These are phyloP conservation scores for Aplidium turbinatum DNA, from an alignment of 23 tunicate species.

Conservation along the genomic window DNA sequence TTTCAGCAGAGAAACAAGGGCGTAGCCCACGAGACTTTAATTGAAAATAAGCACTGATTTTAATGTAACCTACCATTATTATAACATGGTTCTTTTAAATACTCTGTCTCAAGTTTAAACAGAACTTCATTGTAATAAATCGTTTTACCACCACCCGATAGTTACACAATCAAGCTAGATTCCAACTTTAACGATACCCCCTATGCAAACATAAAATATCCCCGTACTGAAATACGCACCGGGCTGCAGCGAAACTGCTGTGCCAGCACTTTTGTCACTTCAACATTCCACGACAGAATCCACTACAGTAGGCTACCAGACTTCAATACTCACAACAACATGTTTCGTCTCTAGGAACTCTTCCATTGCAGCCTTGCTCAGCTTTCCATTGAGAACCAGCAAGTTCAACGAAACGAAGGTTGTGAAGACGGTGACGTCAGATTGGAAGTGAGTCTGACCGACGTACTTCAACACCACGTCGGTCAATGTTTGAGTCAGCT, in stretches of 20 bases:
- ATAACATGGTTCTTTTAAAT: too few relatives aligned
- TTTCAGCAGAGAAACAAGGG: too few relatives aligned
- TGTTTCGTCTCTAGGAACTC: constrained; percentile 26
- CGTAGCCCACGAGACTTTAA: too few relatives aligned
- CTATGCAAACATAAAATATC: too few relatives aligned
- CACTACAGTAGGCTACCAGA: neutral
- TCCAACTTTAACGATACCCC: too few relatives aligned
- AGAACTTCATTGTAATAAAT: too few relatives aligned
- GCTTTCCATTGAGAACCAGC: constrained; percentile 24
- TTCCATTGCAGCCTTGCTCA: constrained; percentile 41
- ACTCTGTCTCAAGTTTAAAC: too few relatives aligned
- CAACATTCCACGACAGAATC: neutral
- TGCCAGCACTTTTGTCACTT: neutral
- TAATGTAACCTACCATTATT: too few relatives aligned
- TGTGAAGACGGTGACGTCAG: constrained; percentile 41
- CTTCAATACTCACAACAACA: constrained; percentile 1
- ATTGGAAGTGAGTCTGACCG: constrained; percentile 34
- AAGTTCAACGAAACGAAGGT: constrained; percentile 54
- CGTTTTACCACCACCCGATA: too few relatives aligned
- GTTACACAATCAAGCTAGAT: too few relatives aligned
- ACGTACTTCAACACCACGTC: constrained; percentile 39
- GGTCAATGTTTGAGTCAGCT: constrained; percentile 62
- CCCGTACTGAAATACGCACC: too few relatives aligned
- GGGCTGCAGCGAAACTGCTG: neutral
- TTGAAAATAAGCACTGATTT: too few relatives aligned